Percentiles rank a stretch among this genome's conserved stretches.
Conservation (phyloP, 2,113 vertebrate species). For the Poecile atricapillus region DNA sequence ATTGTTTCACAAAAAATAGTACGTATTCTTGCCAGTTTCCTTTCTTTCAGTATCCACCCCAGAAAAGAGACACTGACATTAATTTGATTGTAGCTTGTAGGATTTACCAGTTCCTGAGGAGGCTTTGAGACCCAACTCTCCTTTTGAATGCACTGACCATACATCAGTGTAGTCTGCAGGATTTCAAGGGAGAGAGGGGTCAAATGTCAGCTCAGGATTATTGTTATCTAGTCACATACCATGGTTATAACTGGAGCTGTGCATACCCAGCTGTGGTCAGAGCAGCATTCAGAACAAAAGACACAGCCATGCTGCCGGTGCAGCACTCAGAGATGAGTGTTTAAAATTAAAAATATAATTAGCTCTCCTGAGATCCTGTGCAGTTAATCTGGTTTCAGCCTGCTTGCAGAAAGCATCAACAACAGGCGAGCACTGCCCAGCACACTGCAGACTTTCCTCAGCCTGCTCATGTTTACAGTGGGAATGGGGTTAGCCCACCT, state of each 20-base stretch:
- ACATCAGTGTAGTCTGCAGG: neutral
- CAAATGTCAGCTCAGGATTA: neutral
- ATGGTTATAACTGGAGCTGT: neutral
- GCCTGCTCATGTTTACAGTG: fast-evolving
- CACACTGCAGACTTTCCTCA: neutral
- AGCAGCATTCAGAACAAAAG: neutral
- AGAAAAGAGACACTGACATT: neutral
- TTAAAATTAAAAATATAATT: neutral
- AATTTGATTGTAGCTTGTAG: neutral
- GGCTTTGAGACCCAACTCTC: neutral
- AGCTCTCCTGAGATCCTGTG: neutral
- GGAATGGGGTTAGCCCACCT: neutral
- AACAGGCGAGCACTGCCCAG: neutral
- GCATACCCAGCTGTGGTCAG: neutral
- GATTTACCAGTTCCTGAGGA: neutral
- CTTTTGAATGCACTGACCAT: neutral
- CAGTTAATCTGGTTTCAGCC: neutral
- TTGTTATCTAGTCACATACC: fast-evolving
- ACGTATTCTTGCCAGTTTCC: neutral
- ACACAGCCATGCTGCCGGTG: fast-evolving
- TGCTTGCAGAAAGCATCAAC: neutral
- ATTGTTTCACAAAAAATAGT: neutral
- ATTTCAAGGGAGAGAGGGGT: neutral
- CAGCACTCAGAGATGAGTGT: neutral
- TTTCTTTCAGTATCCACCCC: neutral